Evolutionary conservation across 2,888 invertebrate species (phyloP), one percentile per base, ranked within the genome.

Genomic region (Sepioteuthis lessoniana): DNA sequence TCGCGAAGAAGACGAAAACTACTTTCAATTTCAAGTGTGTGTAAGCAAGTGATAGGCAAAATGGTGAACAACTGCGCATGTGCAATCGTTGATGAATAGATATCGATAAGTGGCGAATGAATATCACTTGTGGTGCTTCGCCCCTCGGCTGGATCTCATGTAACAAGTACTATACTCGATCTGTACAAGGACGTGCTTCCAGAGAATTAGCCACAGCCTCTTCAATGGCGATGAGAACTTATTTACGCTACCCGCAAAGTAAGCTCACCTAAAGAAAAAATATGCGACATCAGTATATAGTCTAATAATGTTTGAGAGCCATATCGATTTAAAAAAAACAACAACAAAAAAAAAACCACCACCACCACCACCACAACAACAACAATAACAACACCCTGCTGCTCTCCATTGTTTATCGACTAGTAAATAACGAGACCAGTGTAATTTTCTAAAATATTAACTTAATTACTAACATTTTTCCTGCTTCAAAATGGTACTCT

Each of bases 101-200:
- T 76, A 76, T 76, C 19, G 76, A n/a, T 76, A 76, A 76, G 76
- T 76, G n/a, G 76, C n/a, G 76, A n/a, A 76, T 76, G 76, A 76
- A 76, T 76, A 76, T 76, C 76, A 76, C 76, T 76, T 76, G n/a
- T 76, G 76, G 76, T 76, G 76, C 76, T 76, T 76, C 76, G 76
- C 76, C 76, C 76, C n/a, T 76, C 76, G 76, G 76, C 76, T 76
- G 76, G 76, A 76, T 76, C n/a, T 76, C 76, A 76, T 76, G n/a
- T 76, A 76, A 76, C 76, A 76, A 76, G 76, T 76, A 35, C 35
- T 35, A n/a, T 76, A 76, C 76, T 76, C 76, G 76, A 76, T 76
- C 76, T n/a, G 16, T 16, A 76, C 76, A 76, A 76, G 76, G 76
- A 76, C 76, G 76, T 76, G 76, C n/a, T 76, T 76, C 76, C n/a